Base-by-base conservation (phyloP, 2,797 vertebrate genomes). In the Coregonus sp. region DNA sequence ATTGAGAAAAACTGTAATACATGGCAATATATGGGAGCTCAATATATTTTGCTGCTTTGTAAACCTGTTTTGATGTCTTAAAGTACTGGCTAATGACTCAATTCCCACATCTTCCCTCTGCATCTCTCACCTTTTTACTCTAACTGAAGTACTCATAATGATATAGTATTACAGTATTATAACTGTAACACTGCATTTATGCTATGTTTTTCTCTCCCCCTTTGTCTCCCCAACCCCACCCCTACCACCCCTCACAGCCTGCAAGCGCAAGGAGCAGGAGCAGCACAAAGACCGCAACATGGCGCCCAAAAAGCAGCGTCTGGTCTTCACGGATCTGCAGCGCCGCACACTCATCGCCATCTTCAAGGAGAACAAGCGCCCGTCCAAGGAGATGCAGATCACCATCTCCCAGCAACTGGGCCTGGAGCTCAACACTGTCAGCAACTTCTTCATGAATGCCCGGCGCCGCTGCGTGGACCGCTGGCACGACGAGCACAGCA, bases 391-490 rank as follows among this genome's bases (percentile, higher is more conserved):
- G 87, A 99, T 99, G 98, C 98, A 99, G 94, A 94, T 98, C 84
- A 99, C 98, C 94, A 99, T 99, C 90, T 98, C 98, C 0, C 98
- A 99, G 92, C 98, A 99, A 90, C 96, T 99, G 33, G 98, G 98
- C 86, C 89, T 99, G 91, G 98, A 99, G 94, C 97, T 98, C 90
- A 98, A 90, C 95, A 99, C 98, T 0, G 98, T 99, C 94, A 99
- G 97, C 96, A 99, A 99, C 91, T 99, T 99, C 96, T 99, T 99
- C 92, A 99, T 99, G 98, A 99, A 99, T 0, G 98, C 98, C 11
- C 96, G 98, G 29, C 96, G 97, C 85, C 95, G 97, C 76, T 98
- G 98, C 75, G 96, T 97, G 90, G 97, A 98, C 93, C 97, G 96
- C 89, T 99, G 97, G 97, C 95, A 97, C 9, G 97, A 99, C 66